phyloP scores from a whole-genome alignment of 2,797 vertebrate genomes.

The Pyrocephalus nanus region DNA sequence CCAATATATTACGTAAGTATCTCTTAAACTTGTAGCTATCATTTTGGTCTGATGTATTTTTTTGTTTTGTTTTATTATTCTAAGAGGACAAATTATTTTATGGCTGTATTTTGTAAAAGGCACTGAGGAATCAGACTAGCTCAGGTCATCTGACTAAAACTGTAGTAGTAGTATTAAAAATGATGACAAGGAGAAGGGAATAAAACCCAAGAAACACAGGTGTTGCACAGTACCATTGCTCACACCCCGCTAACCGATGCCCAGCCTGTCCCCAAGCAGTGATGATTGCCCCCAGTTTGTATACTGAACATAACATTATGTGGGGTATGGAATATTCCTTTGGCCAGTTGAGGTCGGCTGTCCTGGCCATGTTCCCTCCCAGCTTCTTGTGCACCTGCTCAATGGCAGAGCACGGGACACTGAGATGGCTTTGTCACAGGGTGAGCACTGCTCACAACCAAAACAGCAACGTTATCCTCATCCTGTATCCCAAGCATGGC shows the following conservation, averaged over 20 bases:
- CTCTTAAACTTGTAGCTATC: neutral
- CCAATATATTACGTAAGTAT: neutral
- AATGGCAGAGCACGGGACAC: neutral
- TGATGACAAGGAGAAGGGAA: neutral
- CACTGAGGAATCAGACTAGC: neutral
- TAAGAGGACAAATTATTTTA: neutral
- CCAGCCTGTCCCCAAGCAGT: neutral
- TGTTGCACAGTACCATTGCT: neutral
- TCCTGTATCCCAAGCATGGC: neutral
- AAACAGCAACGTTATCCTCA: neutral
- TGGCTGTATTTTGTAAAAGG: neutral
- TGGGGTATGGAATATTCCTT: neutral
- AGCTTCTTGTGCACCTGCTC: neutral
- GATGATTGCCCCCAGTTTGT: neutral
- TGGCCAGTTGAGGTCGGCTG: neutral
- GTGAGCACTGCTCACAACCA: neutral
- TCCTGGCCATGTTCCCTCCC: neutral
- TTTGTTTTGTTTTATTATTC: neutral
- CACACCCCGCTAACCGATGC: neutral
- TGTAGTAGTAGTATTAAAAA: neutral
- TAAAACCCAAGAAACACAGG: neutral
- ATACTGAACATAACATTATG: neutral
- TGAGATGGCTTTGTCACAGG: neutral
- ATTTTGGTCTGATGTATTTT: neutral
- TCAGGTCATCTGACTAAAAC: neutral